Evolutionary conservation across 2,888 invertebrate species (phyloP).

Genomic region (Lasioglossum oenotherae): DNA sequence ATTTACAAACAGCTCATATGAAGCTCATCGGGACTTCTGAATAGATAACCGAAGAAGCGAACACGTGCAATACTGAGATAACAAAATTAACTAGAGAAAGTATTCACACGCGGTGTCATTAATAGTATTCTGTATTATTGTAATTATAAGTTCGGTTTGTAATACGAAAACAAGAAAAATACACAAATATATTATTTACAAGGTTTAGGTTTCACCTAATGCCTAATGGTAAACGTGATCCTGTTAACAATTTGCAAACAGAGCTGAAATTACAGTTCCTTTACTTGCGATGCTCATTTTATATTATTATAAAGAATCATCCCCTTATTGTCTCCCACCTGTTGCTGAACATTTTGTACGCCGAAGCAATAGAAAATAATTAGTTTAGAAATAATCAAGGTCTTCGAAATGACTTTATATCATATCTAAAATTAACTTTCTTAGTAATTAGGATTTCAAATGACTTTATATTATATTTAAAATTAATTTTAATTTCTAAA

Average conservation of each 20-base stretch:
- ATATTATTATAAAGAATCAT: neutral
- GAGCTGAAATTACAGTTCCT: neutral
- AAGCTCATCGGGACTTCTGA: neutral
- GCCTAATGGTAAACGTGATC: neutral
- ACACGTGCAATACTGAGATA: neutral
- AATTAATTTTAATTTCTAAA: neutral
- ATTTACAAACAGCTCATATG: neutral
- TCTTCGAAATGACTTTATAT: neutral
- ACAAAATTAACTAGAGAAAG: neutral
- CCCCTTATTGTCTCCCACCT: neutral
- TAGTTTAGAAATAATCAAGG: neutral
- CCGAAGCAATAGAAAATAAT: neutral
- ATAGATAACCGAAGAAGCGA: neutral
- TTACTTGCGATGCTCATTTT: neutral
- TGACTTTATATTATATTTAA: no score
- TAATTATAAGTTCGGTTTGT: neutral
- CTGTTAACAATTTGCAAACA: neutral
- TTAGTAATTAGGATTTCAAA: neutral
- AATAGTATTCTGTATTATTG: neutral
- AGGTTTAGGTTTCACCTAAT: neutral
- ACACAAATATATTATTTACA: neutral
- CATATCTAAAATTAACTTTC: neutral
- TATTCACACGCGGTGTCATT: neutral
- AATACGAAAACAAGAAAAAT: neutral
- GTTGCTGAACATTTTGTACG: neutral